A percentile compares a stretch with the other conserved stretches of the same genome.
phyloP scores from a whole-genome alignment of 2,888 invertebrate species.

The Oligia strigilis region DNA sequence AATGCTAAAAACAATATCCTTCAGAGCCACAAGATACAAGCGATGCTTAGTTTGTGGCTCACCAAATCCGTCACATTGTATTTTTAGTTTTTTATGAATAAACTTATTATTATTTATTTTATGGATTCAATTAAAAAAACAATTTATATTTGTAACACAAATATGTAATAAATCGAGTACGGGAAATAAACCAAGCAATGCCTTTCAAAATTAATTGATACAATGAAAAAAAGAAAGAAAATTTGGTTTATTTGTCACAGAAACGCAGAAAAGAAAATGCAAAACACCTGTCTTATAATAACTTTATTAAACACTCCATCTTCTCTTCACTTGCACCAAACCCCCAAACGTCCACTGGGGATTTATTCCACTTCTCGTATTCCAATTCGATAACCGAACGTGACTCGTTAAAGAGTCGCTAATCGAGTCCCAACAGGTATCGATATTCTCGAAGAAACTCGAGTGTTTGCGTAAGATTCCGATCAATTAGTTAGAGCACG shows the following conservation, averaged over 20 bases:
- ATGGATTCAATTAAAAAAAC: neutral
- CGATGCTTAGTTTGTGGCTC: too few species aligned
- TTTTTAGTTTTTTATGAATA: too few species aligned
- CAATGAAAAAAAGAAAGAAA: neutral
- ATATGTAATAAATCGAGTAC: neutral
- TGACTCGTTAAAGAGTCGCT: constrained; percentile 51
- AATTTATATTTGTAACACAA: neutral
- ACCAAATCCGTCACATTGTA: too few species aligned
- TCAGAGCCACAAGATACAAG: too few species aligned
- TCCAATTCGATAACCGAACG: constrained; percentile 61
- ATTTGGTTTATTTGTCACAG: neutral
- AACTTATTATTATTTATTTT: neutral
- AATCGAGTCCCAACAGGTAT: constrained; percentile 59
- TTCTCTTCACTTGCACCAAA: constrained; percentile 47
- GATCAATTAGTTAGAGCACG: constrained; percentile 64
- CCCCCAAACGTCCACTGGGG: constrained; percentile 39
- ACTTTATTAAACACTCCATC: neutral
- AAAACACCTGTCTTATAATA: neutral
- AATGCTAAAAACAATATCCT: neutral
- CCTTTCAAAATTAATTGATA: neutral
- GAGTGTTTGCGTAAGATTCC: constrained; percentile 56
- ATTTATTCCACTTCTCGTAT: constrained; percentile 56
- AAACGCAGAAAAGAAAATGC: neutral
- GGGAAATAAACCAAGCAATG: neutral
- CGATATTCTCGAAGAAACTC: constrained; percentile 48